Percentiles rank a stretch among this genome's conserved stretches.
Evolutionary conservation across 2,888 invertebrate species (phyloP).

Genomic region (Drosophila buzzatii): DNA sequence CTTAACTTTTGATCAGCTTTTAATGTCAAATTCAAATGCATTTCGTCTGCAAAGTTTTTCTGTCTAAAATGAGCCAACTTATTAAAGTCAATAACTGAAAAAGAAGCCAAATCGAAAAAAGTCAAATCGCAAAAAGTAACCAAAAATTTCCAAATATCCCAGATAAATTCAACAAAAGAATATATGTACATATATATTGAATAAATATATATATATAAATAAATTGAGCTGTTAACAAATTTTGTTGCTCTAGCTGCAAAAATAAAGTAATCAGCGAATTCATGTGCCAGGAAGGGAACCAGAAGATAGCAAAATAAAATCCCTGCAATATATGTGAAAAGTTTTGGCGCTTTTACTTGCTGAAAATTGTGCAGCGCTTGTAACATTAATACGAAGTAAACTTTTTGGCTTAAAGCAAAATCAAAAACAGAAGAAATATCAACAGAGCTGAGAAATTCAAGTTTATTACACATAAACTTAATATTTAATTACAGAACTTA

Average conservation of each 20-base stretch:
- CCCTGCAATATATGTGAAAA: slow-evolving; percentile 19
- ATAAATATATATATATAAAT: background rate
- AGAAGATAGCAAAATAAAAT: background rate
- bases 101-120: background rate
- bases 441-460: background rate
- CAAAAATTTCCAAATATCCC: background rate
- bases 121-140: background rate
- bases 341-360: slow-evolving; percentile 23
- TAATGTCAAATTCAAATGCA: slow-evolving; percentile 70
- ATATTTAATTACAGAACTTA: background rate
- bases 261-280: slow-evolving; percentile 30
- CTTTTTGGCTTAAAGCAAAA: slow-evolving; percentile 15
- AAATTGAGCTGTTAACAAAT: slow-evolving; percentile 9
- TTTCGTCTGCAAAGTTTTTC: slow-evolving; percentile 71
- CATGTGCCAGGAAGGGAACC: slow-evolving; percentile 5
- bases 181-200: background rate
- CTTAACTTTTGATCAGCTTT: slow-evolving; percentile 77
- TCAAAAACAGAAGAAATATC: slow-evolving; percentile 1
- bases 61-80: slow-evolving; percentile 28
- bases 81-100: slow-evolving; percentile 23
- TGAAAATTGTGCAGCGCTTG: slow-evolving; percentile 9
- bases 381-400: slow-evolving; percentile 11
- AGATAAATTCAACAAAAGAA: slow-evolving; percentile 2
- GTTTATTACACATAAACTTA: slow-evolving; percentile 8
- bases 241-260: background rate